Conservation (phyloP, 2,888 invertebrate genomes). For the Calameuta pallipes region DNA sequence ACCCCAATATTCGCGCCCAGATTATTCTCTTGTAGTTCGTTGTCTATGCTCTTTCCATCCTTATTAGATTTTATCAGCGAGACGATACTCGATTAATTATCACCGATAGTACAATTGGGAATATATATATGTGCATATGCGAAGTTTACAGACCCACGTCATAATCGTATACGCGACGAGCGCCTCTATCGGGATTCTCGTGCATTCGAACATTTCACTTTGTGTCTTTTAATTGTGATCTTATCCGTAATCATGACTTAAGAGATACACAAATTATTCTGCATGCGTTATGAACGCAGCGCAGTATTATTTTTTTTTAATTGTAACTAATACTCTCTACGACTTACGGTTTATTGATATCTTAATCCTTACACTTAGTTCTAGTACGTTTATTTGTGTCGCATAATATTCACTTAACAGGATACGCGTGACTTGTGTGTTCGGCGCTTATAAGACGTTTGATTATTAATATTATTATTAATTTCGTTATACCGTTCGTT, state of each 20-base stretch:
- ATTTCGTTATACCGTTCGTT: neutral
- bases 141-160: neutral
- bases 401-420: neutral
- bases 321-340: conserved; percentile 8
- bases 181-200: conserved; percentile 12
- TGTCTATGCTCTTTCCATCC: neutral
- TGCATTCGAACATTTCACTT: conserved; percentile 45
- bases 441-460: neutral
- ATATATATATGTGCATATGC: neutral
- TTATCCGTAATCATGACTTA: neutral
- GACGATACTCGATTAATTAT: neutral
- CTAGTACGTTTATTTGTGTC: neutral
- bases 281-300: neutral
- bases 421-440: neutral
- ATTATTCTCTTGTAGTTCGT: neutral
- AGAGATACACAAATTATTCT: neutral
- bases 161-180: neutral
- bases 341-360: neutral
- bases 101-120: neutral
- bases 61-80: neutral
- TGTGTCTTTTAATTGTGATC: conserved; percentile 35
- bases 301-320: neutral
- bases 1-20: neutral
- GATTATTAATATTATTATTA: neutral
- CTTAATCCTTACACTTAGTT: conserved; percentile 24